These are phyloP conservation scores for Amiota communis DNA, from an alignment of 2,888 invertebrate species.

Conservation along the genomic window DNA sequence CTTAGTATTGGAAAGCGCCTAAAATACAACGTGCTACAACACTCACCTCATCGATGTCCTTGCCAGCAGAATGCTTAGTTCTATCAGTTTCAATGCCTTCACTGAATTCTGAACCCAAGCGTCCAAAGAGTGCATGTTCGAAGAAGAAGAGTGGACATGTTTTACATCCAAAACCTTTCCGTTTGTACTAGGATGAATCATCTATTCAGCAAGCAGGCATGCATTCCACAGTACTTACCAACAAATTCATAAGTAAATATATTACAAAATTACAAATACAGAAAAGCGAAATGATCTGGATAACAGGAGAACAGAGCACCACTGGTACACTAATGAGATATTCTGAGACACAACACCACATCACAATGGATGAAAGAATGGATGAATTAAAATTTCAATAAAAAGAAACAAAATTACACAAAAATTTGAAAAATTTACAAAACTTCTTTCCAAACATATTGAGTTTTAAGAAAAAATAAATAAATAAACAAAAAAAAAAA, in stretches of 20 bases:
- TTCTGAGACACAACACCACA: too few relatives aligned
- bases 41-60: slow-evolving; percentile 72
- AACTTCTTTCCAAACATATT: slow-evolving; percentile 11
- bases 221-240: too few relatives aligned
- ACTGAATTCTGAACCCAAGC: slow-evolving; percentile 67
- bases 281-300: not conserved
- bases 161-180: slow-evolving; percentile 71
- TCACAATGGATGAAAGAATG: too few relatives aligned
- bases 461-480: slow-evolving; percentile 11
- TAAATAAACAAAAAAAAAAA: not conserved
- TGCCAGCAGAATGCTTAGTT: slow-evolving; percentile 73
- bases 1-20: slow-evolving; percentile 71
- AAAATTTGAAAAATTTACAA: slow-evolving; percentile 29
- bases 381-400: too few relatives aligned
- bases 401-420: not conserved
- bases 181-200: slow-evolving; percentile 64
- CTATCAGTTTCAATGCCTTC: slow-evolving; percentile 73
- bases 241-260: not conserved
- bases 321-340: too few relatives aligned
- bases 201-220: too few relatives aligned
- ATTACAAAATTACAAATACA: not conserved
- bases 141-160: slow-evolving; percentile 70
- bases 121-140: slow-evolving; percentile 71
- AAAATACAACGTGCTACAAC: slow-evolving; percentile 72
- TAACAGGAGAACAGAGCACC: too few relatives aligned